Evolutionary conservation across 2,797 vertebrate species (phyloP), one percentile per base, ranked within the genome.

Genomic region (Poeciliopsis presidionis): DNA sequence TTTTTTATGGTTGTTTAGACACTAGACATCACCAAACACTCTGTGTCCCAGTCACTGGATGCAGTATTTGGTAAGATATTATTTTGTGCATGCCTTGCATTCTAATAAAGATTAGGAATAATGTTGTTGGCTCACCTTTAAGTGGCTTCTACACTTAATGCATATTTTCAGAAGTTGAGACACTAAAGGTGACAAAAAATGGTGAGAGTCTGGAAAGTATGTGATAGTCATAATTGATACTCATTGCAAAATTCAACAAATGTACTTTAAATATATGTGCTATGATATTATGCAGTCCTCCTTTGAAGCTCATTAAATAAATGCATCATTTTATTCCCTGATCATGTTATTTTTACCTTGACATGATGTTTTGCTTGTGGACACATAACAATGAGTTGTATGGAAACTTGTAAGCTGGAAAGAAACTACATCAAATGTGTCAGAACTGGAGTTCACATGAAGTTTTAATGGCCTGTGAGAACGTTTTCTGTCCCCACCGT

Each of bases 381-480:
- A n/a, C 5, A 51, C 73, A 55, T 57, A n/a, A 63, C 41, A 47
- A 4, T 22, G n/a, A 51, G 22, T 79, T 7, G 30, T 61, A 43
- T 25, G 67, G 41, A 81, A 76, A 25, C 46, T 69, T 80, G 57
- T 61, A 81, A 36, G 53, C 72, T 39, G 55, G 77, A 73, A 36
- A 74, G 12, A 77, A 74, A 75, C 63, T 74, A 49, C 30, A 61
- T 73, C 41, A 81, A 78, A 65, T 47, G 49, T 61, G 47, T 81
- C 51, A 45, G 46, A 85, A 77, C 74, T 87, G 63, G 69, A 71
- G 65, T 78, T 88, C 59, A 75, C 63, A 70, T 85, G 73, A 88
- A 86, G 84, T 88, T 91, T 82, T 84, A 86, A 87, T 78, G 80
- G 75, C 53, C 75, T 72, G 12, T 30, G 74, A 18, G n/a, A 82